Base-by-base conservation (phyloP, 2,113 vertebrate genomes). In the Chamaea fasciata region DNA sequence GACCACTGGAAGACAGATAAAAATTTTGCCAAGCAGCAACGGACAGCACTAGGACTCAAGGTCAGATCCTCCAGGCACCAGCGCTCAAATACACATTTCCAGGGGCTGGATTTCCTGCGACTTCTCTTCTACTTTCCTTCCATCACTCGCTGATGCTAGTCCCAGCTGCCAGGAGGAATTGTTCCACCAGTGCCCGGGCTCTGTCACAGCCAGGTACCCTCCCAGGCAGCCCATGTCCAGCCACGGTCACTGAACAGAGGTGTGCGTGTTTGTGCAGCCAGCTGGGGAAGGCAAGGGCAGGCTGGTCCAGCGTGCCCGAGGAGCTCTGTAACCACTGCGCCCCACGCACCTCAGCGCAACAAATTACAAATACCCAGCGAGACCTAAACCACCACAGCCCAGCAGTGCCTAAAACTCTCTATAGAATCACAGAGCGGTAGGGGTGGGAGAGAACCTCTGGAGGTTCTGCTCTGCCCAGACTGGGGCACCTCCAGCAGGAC, bases 401-500 rank as follows among this genome's bases (percentile, higher is more conserved):
- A 9, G 55, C 11, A 6, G 47, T 2, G 55, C 16, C 18, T 4
- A 6, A 63, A 57, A 26, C 44, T 6, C 65, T 0, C 28, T 1
- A 22, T 1, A 5, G 55, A 49, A 21, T 1, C 24, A 4, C 30
- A 17, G 67, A 8, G 44, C 0, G 68, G 22, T 0, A 33, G 13
- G 52, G 8, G 13, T 13, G 41, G 46, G 20, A 81, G 6, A 49
- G 26, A 20, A 17, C 20, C 20, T 28, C 33, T 2, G 60, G 18
- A 24, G 44, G 15, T 13, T 42, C 39, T 14, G 6, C 41, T 3
- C 30, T 8, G 18, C 69, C 26, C 30, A 6, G 6, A 28, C 47
- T 14, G 26, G 20, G 28, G 3, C 79, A 41, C 39, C 28, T 1
- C 4, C 15, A 8, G 68, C 57, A 21, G 35, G 17, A 13, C 0